phyloP scores from a whole-genome alignment of 2,797 vertebrate genomes.

The Girardinus metallicus region DNA sequence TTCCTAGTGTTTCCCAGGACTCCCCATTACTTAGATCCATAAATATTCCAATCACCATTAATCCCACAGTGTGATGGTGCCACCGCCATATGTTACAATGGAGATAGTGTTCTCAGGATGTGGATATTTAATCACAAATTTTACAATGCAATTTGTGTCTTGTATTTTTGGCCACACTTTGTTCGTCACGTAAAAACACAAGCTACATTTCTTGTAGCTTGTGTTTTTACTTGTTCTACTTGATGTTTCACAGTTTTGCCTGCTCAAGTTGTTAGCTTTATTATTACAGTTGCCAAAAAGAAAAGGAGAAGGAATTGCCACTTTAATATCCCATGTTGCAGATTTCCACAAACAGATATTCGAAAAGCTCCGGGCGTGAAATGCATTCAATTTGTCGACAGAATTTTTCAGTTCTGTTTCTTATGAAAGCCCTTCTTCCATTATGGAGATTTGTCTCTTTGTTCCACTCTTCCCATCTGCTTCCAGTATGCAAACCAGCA shows the following conservation, averaged over 20 bases:
- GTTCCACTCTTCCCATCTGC: constrained; percentile 21
- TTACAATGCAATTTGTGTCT: not conserved
- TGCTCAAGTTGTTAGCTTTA: not conserved
- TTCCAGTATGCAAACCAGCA: constrained; percentile 12
- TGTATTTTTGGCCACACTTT: not conserved
- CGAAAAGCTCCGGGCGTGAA: constrained; percentile 30
- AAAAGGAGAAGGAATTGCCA: constrained; percentile 5
- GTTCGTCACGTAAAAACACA: not conserved
- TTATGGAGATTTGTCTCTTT: constrained; percentile 47
- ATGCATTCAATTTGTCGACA: constrained; percentile 50
- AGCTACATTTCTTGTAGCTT: too few species aligned
- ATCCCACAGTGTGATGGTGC: not conserved
- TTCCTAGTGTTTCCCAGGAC: not conserved
- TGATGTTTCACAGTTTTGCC: not conserved
- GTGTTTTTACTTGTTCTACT: not conserved
- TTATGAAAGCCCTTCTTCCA: constrained; percentile 55
- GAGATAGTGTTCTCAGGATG: not conserved
- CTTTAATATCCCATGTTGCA: constrained; percentile 23
- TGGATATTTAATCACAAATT: not conserved
- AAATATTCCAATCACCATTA: not conserved
- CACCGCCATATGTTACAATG: not conserved
- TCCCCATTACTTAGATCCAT: not conserved
- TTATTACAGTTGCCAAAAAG: not conserved
- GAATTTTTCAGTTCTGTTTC: constrained; percentile 64
- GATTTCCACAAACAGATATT: constrained; percentile 27